Conservation (phyloP, 2,797 vertebrate species). For the Poecilia picta region DNA sequence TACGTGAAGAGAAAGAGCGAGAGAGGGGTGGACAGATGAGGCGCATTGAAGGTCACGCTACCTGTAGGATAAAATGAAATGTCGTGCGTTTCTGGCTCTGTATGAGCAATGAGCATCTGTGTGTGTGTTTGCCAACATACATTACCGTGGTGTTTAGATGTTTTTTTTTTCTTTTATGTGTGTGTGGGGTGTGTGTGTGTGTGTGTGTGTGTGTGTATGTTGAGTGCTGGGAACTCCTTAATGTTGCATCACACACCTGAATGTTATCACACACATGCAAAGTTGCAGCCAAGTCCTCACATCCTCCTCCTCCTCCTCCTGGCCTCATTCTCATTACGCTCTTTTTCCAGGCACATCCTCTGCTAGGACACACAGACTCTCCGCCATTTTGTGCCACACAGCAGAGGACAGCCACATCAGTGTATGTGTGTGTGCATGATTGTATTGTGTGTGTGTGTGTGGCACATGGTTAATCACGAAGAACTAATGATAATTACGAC, state of each 20-base stretch:
- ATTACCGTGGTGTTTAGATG: slow-evolving; percentile 16
- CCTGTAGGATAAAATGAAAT: slow-evolving; percentile 49
- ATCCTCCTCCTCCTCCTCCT: slow-evolving; percentile 65
- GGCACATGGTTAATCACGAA: slow-evolving; percentile 69
- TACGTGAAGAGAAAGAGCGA: slow-evolving; percentile 40
- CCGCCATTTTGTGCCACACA: slow-evolving; percentile 75
- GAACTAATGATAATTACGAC: slow-evolving; percentile 71
- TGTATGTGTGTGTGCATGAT: slow-evolving; percentile 20
- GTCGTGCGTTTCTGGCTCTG: slow-evolving; percentile 26
- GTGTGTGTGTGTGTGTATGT: slow-evolving; percentile 32
- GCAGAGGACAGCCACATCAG: slow-evolving; percentile 56
- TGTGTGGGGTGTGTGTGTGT: slow-evolving; percentile 27
- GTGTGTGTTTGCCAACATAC: slow-evolving; percentile 9
- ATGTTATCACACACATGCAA: slow-evolving; percentile 59
- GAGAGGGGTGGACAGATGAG: slow-evolving; percentile 51
- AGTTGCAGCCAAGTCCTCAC: slow-evolving; percentile 59
- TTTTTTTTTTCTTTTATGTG: background rate
- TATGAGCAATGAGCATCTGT: slow-evolving; percentile 17
- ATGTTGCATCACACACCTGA: slow-evolving; percentile 64
- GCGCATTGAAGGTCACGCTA: slow-evolving; percentile 74
- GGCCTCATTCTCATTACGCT: slow-evolving; percentile 68
- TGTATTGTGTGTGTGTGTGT: slow-evolving; percentile 31
- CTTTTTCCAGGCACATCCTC: slow-evolving; percentile 54
- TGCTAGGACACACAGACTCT: slow-evolving; percentile 53
- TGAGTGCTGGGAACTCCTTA: slow-evolving; percentile 51